phyloP scores from a whole-genome alignment of 2,113 vertebrate genomes.

The Panurus biarmicus region DNA sequence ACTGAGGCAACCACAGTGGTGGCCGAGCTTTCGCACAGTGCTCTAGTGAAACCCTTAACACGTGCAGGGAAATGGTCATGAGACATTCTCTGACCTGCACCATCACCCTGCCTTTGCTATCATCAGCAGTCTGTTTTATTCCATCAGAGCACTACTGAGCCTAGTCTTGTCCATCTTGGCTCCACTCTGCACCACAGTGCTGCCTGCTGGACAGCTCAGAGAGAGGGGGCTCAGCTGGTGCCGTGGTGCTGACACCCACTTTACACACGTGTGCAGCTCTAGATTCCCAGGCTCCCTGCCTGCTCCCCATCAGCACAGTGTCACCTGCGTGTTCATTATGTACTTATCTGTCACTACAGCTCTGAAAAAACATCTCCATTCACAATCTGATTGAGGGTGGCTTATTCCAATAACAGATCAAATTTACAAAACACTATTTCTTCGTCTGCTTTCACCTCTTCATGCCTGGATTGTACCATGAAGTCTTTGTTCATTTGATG shows the following conservation, averaged over 20 bases:
- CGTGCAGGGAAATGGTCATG: accelerated
- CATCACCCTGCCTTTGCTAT: neutral
- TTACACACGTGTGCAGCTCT: accelerated
- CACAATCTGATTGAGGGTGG: neutral
- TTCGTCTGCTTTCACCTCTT: neutral
- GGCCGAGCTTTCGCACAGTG: accelerated
- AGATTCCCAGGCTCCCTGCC: neutral
- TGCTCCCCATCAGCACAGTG: accelerated
- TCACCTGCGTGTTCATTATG: accelerated
- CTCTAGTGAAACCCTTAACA: accelerated
- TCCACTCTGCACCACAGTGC: neutral
- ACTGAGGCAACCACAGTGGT: accelerated
- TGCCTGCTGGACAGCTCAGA: accelerated
- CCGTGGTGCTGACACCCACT: accelerated
- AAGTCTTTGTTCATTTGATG: neutral
- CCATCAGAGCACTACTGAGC: neutral
- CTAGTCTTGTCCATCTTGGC: neutral
- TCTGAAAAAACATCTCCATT: neutral
- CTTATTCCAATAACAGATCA: neutral
- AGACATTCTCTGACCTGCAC: neutral
- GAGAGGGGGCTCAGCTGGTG: neutral
- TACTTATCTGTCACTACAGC: neutral
- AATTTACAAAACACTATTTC: neutral
- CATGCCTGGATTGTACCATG: neutral
- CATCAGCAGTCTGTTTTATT: neutral